Conservation (phyloP, 2,888 invertebrate genomes). For the Cataglyphis cursor region DNA sequence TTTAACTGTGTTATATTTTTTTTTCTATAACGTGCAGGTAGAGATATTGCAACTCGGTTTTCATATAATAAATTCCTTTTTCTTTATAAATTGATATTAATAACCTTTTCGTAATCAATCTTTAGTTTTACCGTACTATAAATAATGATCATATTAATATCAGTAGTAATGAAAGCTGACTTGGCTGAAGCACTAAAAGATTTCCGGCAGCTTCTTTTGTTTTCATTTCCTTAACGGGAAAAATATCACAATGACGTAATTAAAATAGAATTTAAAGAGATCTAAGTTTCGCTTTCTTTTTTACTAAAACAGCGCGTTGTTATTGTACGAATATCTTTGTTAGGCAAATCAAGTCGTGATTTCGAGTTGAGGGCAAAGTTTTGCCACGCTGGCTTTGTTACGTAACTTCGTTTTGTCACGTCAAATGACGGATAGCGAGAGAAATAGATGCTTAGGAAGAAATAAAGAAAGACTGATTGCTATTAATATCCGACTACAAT, state of each 20-base stretch:
- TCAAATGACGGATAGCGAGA: conserved; percentile 2
- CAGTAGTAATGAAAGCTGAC: conserved; percentile 32
- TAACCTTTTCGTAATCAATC: conserved; percentile 16
- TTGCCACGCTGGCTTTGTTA: conserved; percentile 23
- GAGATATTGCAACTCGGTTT: not conserved
- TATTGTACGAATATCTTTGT: conserved; percentile 24
- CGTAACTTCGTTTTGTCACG: conserved; percentile 42
- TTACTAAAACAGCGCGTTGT: not conserved
- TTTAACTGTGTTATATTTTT: conserved; percentile 27
- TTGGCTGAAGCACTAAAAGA: not conserved
- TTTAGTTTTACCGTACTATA: not conserved
- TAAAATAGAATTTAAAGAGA: conserved; percentile 22
- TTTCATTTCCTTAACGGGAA: not conserved
- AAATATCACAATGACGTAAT: conserved; percentile 27
- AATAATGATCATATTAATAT: conserved; percentile 39
- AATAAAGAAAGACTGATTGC: conserved; percentile 24
- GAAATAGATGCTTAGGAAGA: not conserved
- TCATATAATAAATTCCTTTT: not conserved
- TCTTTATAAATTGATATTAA: conserved; percentile 36
- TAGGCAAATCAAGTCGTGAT: conserved; percentile 38
- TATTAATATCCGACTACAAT: conserved; percentile 6
- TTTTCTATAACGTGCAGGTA: not conserved
- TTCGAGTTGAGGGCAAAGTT: conserved; percentile 25
- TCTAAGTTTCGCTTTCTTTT: not conserved
- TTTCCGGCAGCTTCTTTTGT: conserved; percentile 7